These are phyloP conservation scores for Apodemia mormo DNA, from an alignment of 2,888 invertebrate genomes.

Conservation along the genomic window DNA sequence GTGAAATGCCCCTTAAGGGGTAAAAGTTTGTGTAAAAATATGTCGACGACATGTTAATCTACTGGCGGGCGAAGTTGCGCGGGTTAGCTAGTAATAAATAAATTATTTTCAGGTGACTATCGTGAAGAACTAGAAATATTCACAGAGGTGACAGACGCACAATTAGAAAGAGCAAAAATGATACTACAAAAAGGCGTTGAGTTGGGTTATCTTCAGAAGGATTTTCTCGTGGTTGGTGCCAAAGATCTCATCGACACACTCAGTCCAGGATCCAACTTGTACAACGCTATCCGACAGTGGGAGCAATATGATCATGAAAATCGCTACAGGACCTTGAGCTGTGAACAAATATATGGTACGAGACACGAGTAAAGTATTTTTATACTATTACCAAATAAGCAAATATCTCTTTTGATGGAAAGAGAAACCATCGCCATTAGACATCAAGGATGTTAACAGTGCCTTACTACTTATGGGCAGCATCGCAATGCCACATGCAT, in stretches of 20 bases:
- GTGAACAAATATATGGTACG: slow-evolving; percentile 19
- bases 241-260: slow-evolving; percentile 12
- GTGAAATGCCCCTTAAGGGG: too few relatives aligned
- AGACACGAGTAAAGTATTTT: too few relatives aligned
- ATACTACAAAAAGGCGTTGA: slow-evolving; percentile 17
- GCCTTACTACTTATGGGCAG: too few relatives aligned
- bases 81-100: too few relatives aligned
- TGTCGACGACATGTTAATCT: too few relatives aligned
- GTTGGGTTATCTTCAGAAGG: slow-evolving; percentile 14
- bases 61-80: too few relatives aligned
- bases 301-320: slow-evolving; percentile 20
- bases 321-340: slow-evolving; percentile 10
- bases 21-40: too few relatives aligned
- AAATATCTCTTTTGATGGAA: too few relatives aligned
- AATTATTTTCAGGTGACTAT: slow-evolving; percentile 19
- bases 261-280: slow-evolving; percentile 20
- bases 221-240: slow-evolving; percentile 13
- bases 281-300: slow-evolving; percentile 18
- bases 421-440: too few relatives aligned
- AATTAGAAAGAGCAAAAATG: slow-evolving; percentile 20
- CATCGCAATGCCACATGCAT: too few relatives aligned
- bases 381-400: too few relatives aligned
- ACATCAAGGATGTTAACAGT: too few relatives aligned
- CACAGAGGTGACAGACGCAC: slow-evolving; percentile 13
- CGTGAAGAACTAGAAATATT: neutral